Base-by-base conservation (phyloP, 2,113 vertebrate species). In the Pipa parva region DNA sequence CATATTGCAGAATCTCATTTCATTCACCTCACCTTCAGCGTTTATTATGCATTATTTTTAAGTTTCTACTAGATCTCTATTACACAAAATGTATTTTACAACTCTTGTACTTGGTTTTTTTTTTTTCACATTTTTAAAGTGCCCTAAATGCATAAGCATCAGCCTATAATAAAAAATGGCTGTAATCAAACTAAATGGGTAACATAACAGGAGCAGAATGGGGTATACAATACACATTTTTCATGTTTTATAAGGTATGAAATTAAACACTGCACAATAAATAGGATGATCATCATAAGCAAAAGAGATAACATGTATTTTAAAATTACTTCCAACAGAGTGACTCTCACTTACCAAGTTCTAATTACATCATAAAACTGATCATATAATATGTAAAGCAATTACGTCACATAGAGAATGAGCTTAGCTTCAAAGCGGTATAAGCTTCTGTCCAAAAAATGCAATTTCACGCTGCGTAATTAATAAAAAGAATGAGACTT, bases 241-340 rank as follows among this genome's bases (percentile, higher is more conserved):
- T 81, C 77, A 80, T 78, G 78, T 77, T 83, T 80, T 83, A 84
- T 84, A 81, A 84, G 77, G 77, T 80, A 81, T 79, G 79, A 83
- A 84, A 84, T 81, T 83, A 84, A 82, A 80, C 71, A 74, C 72
- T 73, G 59, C 50, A 26, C 59, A 72, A 76, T 63, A 78, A 79
- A 79, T 72, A n/a, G 50, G 54, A 76, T 82, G 80, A 57, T 55
- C 75, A 67, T 76, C 74, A 76, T 63, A 49, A 57, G 55, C 50
- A 74, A 76, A n/a, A 76, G 74, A 76, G 79, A 76, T 63, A 66
- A 26, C 57, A 61, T 74, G 25, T 37, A 59, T 54, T 74, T 75
- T 21, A 74, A 71, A 72, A 21, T 63, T 48, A 27, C 56, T 72
- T 31, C 62, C 71, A 59, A 15, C 0, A 73, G 51, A 39, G 8